A percentile compares a stretch with the other conserved stretches of the same genome.
phyloP scores from a whole-genome alignment of 2,888 invertebrate species.

The Pyrocoelia pectoralis region DNA sequence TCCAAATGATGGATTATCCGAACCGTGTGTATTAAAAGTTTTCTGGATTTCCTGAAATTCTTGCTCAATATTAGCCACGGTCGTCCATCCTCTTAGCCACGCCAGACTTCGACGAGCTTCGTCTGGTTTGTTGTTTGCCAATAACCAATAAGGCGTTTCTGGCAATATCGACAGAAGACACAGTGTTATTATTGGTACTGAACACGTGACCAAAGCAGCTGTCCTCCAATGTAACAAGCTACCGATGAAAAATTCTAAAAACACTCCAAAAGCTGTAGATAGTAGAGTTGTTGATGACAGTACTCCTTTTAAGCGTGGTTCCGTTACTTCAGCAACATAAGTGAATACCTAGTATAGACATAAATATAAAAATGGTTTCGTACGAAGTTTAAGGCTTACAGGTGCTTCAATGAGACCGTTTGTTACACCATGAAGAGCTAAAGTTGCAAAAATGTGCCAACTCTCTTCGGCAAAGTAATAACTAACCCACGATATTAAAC shows the following conservation, averaged over 20 bases:
- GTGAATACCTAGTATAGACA: conserved; percentile 69
- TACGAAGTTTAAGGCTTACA: conserved; percentile 61
- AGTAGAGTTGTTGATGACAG: conserved; percentile 78
- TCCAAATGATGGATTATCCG: not conserved
- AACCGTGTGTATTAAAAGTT: not conserved
- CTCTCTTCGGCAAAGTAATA: conserved; percentile 72
- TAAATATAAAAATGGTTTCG: too few species aligned
- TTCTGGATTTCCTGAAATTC: conserved; percentile 65
- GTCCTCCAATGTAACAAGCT: conserved; percentile 75
- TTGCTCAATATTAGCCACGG: conserved; percentile 65
- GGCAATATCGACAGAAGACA: conserved; percentile 75
- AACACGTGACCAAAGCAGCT: conserved; percentile 73
- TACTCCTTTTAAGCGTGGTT: conserved; percentile 79
- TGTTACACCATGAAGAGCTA: conserved; percentile 76
- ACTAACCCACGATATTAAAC: conserved; percentile 76
- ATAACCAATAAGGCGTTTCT: conserved; percentile 83
- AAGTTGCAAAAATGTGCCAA: conserved; percentile 72
- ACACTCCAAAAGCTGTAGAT: conserved; percentile 77
- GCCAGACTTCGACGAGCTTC: conserved; percentile 76
- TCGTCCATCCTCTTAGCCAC: conserved; percentile 83
- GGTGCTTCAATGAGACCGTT: conserved; percentile 85
- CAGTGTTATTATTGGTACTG: conserved; percentile 71
- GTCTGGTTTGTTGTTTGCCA: conserved; percentile 69
- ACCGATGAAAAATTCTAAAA: conserved; percentile 78
- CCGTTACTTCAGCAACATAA: conserved; percentile 84